phyloP scores from a whole-genome alignment of 2,797 vertebrate genomes.

The Cirrhinus molitorella region DNA sequence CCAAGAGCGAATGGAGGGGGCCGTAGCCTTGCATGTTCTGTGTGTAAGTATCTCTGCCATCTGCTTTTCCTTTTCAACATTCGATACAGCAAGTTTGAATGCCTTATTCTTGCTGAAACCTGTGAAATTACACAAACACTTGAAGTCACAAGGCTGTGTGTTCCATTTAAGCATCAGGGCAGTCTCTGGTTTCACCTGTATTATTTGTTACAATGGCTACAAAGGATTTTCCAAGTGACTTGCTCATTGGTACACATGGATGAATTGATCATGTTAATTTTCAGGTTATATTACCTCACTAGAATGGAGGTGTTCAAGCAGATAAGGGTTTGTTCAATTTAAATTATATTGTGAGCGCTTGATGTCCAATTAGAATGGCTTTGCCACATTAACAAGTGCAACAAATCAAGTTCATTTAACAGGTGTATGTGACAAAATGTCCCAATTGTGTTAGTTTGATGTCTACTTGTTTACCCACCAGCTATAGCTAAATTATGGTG shows the following conservation, averaged over 20 bases:
- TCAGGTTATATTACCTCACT: neutral
- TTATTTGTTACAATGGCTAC: slow-evolving; percentile 9
- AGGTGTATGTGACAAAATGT: neutral
- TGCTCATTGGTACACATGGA: neutral
- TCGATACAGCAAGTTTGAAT: neutral
- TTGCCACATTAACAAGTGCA: neutral
- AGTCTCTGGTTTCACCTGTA: neutral
- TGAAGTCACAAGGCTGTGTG: neutral
- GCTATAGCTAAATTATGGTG: too few species aligned
- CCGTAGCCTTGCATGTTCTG: slow-evolving; percentile 90
- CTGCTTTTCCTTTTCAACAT: slow-evolving; percentile 7
- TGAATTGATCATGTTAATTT: neutral
- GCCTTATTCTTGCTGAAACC: neutral
- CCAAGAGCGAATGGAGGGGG: slow-evolving; percentile 88
- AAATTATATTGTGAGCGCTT: neutral
- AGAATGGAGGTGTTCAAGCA: neutral
- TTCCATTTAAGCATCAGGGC: neutral
- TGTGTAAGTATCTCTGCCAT: slow-evolving; percentile 85
- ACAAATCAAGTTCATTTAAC: neutral
- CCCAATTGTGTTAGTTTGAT: neutral
- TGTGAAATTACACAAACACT: neutral
- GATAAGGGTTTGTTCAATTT: neutral
- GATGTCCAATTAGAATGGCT: neutral
- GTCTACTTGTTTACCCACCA: too few species aligned
- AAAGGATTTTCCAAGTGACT: slow-evolving; percentile 11